Base-by-base conservation (phyloP, 2,797 vertebrate genomes). In the Chloroceryle amazona region DNA sequence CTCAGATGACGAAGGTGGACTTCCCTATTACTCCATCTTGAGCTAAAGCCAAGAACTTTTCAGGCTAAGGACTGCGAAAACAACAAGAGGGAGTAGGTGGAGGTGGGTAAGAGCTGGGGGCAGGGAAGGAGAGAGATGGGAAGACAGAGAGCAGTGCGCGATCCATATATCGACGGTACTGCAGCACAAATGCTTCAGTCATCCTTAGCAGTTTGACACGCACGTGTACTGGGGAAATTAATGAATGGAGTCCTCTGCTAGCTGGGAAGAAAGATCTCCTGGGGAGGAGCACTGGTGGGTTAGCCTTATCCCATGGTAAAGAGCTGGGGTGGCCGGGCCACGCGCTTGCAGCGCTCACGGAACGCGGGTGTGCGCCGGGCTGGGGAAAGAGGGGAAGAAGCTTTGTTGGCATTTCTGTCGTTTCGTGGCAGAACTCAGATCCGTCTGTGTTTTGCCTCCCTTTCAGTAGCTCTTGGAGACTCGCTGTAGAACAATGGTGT, bases 161-260 rank as follows among this genome's bases (percentile, higher is more conserved):
- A 96, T 96, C 91, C 65, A 96, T 96, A 93, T 96, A 96, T 97
- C 95, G 93, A 95, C 83, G 78, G 52, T 58, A 88, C 63, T 95
- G 92, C 95, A 96, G 86, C 61, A 91, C 61, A 91, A 94, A 82
- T 60, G 58, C 67, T 96, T 92, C 87, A 86, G 89, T 72, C 89
- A 86, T 87, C 92, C 76, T 78, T 82, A 81, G 92, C 12, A 86
- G 67, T 61, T 61, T 93, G 87, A 93, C 81, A 79, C n/a, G 11
- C 73, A 86, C 76, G 63, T 87, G 95, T 93, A 73, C 81, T 35
- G 68, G 80, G 74, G 62, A 96, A 82, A 92, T 79, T 75, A 97
- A 96, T 94, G 92, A 96, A 97, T 74, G 81, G 90, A 89, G 39
- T 86, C 60, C 86, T 86, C 60, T 74, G 52, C 65, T 89, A 66